Conservation (phyloP, 1,140 invertebrate species). For the Acromyrmex heyeri region DNA sequence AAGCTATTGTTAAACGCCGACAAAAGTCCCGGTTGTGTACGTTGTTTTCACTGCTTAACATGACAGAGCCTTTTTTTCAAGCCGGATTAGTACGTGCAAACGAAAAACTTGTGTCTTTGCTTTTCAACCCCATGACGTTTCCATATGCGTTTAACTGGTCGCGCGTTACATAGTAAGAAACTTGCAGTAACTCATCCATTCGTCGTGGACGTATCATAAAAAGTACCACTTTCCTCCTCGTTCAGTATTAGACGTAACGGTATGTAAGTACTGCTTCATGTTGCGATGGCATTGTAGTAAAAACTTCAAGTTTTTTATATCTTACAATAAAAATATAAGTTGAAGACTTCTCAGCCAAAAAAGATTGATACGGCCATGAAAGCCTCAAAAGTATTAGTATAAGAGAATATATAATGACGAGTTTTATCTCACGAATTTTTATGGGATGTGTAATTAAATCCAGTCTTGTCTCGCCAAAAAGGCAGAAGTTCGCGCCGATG, state of each 20-base stretch:
- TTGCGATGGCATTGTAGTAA: not conserved
- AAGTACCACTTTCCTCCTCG: slow-evolving; percentile 20
- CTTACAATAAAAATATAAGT: not conserved
- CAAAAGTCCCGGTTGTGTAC: slow-evolving; percentile 12
- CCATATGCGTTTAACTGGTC: not conserved
- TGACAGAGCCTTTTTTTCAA: slow-evolving; percentile 32
- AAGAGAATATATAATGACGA: not conserved
- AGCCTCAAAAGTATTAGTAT: too few species aligned
- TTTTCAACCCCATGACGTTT: slow-evolving; percentile 53
- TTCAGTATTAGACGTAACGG: slow-evolving; percentile 8
- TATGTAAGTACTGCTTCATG: not conserved
- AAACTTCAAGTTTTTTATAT: not conserved
- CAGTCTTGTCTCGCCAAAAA: not conserved
- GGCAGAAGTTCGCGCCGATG: slow-evolving; percentile 39
- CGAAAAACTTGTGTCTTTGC: slow-evolving; percentile 29
- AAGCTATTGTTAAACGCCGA: slow-evolving; percentile 30
- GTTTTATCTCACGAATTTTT: not conserved
- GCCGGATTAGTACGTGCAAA: slow-evolving; percentile 3
- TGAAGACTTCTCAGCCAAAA: not conserved
- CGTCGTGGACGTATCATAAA: not conserved
- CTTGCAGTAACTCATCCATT: slow-evolving; percentile 9
- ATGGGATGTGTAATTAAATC: slow-evolving; percentile 40
- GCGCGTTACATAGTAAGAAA: slow-evolving; percentile 40
- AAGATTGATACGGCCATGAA: not conserved
- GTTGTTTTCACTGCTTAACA: slow-evolving; percentile 60